These are phyloP conservation scores for Virgularia gustaviana DNA, from an alignment of 92 coral and sea anemone species.

Conservation along the genomic window DNA sequence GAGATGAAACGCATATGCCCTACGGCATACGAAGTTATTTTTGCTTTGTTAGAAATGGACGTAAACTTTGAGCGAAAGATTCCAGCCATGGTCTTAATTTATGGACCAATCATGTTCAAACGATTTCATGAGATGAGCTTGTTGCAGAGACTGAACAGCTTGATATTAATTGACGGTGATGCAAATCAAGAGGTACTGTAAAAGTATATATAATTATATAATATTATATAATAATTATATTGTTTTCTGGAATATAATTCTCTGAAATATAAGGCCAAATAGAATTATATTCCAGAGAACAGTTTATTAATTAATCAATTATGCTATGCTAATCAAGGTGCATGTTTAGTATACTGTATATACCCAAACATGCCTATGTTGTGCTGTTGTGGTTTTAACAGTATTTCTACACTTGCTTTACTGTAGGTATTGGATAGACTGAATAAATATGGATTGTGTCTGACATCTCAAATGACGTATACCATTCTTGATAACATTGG, in stretches of 20 bases:
- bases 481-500: constrained; percentile 15
- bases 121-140: constrained; percentile 7
- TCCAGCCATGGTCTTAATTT: constrained; percentile 1
- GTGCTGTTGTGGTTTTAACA: too few relatives aligned
- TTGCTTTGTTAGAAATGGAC: constrained; percentile 9
- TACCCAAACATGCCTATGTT: too few relatives aligned
- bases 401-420: too few relatives aligned
- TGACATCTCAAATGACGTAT: constrained; percentile 23
- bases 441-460: constrained; percentile 16
- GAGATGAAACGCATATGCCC: constrained; percentile 15
- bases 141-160: constrained; percentile 5
- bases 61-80: neutral
- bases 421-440: constrained; percentile 13
- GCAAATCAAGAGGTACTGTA: constrained; percentile 13
- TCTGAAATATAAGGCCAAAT: too few relatives aligned
- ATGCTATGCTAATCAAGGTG: too few relatives aligned
- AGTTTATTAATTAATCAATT: too few relatives aligned
- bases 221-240: neutral
- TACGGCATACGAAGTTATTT: constrained; percentile 4
- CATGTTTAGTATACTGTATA: too few relatives aligned
- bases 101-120: constrained; percentile 2
- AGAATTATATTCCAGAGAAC: too few relatives aligned
- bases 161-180: constrained; percentile 9
- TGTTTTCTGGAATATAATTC: too few relatives aligned
- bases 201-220: neutral